Base-by-base conservation (phyloP, 2,797 vertebrate species). In the Triplophysa yarkandensis region DNA sequence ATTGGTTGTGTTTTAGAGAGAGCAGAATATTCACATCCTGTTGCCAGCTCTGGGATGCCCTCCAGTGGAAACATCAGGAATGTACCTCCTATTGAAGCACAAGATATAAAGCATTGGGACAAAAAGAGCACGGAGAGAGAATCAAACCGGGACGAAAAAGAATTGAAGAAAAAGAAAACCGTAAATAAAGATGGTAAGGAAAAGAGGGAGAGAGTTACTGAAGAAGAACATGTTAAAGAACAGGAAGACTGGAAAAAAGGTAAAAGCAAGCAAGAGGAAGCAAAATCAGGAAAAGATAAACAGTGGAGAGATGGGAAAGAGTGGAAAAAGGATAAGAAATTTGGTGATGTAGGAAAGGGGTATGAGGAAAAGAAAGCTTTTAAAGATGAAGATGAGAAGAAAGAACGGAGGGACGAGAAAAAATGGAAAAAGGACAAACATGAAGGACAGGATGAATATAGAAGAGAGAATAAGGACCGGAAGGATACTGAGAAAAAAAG, bases 391-490 rank as follows among this genome's bases (percentile, higher is more conserved):
- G 69, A 16, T 32, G 74, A 87, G 23, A 74, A 52, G 32, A 82
- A 80, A 46, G 78, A 76, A 9, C 7, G 61, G 76, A 87, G 84
- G 25, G 84, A 83, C 55, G 86, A 84, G n/a, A 78, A 76, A 60
- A 85, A 87, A 6, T 14, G 52, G 81, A 89, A 87, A 71, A 86
- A 84, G 68, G 88, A 82, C 9, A 87, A 86, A 44, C 36, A 68
- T 27, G 28, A 17, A 2, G 64, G 66, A 21, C 19, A 50, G 60
- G 69, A 68, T 48, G 85, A 43, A 19, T 82, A 80, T 54, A 82
- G 74, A 16, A 19, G 19, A 58, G 80, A 84, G 69, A 83, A 48
- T 5, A 76, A 74, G 7, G 81, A 81, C 13, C 79, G 74, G 58
- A 66, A 85, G n/a, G 70, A 74, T 79, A 82, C 83, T 30, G 62